Evolutionary conservation across 2,113 vertebrate species (phyloP), one percentile per base, ranked within the genome.

Genomic region (Struthio camelus): DNA sequence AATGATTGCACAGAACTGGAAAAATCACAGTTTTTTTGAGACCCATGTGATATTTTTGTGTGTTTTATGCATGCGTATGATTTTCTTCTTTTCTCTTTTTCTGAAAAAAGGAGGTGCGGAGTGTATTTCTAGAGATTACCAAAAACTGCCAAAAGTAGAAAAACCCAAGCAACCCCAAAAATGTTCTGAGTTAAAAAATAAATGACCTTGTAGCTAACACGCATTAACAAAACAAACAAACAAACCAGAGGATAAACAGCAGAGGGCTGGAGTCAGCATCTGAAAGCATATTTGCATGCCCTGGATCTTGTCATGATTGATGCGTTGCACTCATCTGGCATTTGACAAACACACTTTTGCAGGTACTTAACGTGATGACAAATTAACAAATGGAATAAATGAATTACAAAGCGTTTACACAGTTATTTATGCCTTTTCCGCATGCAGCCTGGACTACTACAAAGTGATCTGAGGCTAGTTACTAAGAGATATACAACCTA

Each of bases 361-460:
- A 91, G 61, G 70, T 94, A 80, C 53, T 96, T 91, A 96, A 53
- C 48, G 46, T 18, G 58, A 94, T 96, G 94, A 91, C 87, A 95
- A 97, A 95, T 94, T 95, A 94, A 94, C 78, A 96, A 95, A 93
- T 64, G 53, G 44, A 96, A 95, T 89, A 93, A 96, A 87, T 83
- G 67, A 34, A 82, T 94, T 94, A 89, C 89, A 94, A 85, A 94
- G 71, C 81, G 80, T 92, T 83, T 95, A 94, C 93, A 94, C 65
- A 73, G 84, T 85, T 86, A 89, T 89, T 96, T 94, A 59, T 92
- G 89, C 70, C 62, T 89, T 85, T 87, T 82, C 8, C 42, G 51
- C 32, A 58, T 85, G 38, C 92, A 73, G 53, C 65, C 66, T 64
- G 66, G 50, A 77, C 75, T 89, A 76, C 91, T 96, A 91, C 91